Percentiles rank a stretch among this genome's conserved stretches.
These are phyloP conservation scores for Ciconia nigra DNA, from an alignment of 2,797 vertebrate species.

Conservation along the genomic window DNA sequence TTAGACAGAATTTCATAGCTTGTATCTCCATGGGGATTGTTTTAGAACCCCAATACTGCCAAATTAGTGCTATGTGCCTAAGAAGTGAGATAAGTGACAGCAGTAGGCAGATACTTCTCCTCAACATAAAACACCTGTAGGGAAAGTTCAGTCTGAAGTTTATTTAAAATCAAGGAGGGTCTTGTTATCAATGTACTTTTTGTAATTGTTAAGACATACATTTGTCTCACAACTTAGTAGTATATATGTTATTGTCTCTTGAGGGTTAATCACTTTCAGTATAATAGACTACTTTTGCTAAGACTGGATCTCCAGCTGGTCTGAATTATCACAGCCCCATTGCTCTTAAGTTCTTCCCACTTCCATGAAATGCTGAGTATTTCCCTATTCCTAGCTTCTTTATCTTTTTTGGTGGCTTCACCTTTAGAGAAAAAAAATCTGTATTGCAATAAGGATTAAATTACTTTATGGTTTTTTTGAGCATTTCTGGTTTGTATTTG, in stretches of 20 bases:
- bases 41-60: neutral
- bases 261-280: neutral
- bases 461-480: neutral
- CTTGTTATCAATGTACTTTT: neutral
- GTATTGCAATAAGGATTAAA: neutral
- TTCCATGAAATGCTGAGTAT: neutral
- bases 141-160: neutral
- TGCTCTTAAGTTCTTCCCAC: neutral
- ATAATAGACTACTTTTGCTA: neutral
- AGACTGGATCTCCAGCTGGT: neutral
- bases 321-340: neutral
- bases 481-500: conserved; percentile 5
- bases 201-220: neutral
- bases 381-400: neutral
- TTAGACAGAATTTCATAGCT: neutral
- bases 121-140: neutral
- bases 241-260: neutral
- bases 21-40: neutral
- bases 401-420: neutral
- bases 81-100: neutral
- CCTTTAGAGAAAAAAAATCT: neutral
- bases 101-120: neutral
- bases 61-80: neutral
- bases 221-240: neutral
- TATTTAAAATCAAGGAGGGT: neutral